A percentile compares a stretch with the other conserved stretches of the same genome.
phyloP scores from a whole-genome alignment of 2,797 vertebrate species.

The Sparus aurata region DNA sequence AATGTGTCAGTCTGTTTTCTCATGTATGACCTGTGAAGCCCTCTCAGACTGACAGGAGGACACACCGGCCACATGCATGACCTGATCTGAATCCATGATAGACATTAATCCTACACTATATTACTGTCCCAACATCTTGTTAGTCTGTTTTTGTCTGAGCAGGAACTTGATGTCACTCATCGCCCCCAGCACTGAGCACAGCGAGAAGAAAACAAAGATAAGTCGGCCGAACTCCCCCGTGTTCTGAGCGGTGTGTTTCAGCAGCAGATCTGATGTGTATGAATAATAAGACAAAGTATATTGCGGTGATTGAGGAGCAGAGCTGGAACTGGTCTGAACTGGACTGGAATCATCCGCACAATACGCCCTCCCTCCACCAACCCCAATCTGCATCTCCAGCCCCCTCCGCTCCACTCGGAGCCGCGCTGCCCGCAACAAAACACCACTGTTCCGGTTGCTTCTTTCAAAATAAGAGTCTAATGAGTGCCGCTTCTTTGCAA shows the following conservation, averaged over 20 bases:
- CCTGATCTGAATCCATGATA: neutral
- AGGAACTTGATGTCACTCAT: neutral
- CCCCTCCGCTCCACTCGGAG: neutral
- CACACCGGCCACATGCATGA: neutral
- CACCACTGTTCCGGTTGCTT: fast-evolving
- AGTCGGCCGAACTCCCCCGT: neutral
- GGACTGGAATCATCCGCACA: conserved; percentile 81
- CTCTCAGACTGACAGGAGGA: neutral
- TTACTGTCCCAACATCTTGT: no score
- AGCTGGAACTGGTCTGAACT: conserved; percentile 88
- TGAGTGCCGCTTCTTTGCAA: neutral
- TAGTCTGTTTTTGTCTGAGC: neutral
- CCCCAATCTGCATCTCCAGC: conserved; percentile 49
- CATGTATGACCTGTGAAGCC: no score
- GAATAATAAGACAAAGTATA: conserved; percentile 65
- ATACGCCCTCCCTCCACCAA: conserved; percentile 18
- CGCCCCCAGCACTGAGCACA: neutral
- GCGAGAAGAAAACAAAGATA: neutral
- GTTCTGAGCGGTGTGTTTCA: neutral
- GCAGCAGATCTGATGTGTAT: neutral
- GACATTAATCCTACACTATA: neutral
- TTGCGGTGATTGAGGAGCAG: conserved; percentile 65
- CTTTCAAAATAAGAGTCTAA: conserved; percentile 44
- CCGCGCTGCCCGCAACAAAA: fast-evolving
- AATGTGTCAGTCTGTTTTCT: neutral